A percentile compares a stretch with the other conserved stretches of the same genome.
These are phyloP conservation scores for Paratrypauchen microcephalus DNA, from an alignment of 2,797 vertebrate genomes.

Conservation along the genomic window DNA sequence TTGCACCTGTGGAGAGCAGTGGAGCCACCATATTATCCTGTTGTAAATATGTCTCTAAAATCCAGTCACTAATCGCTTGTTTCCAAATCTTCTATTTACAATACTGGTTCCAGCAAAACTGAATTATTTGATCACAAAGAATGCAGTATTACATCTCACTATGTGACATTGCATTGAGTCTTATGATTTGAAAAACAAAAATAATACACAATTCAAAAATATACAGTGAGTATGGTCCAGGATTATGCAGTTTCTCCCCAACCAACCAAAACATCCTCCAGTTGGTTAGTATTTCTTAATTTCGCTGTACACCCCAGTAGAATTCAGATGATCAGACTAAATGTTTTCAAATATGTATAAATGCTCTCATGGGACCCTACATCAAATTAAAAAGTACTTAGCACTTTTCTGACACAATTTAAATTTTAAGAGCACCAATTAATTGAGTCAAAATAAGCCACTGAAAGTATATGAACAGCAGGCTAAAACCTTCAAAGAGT, in stretches of 20 bases:
- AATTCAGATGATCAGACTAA: background rate
- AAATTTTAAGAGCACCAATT: background rate
- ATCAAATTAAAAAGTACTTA: background rate
- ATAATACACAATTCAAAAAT: too few relatives aligned
- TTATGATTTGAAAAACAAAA: too few relatives aligned
- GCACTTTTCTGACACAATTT: background rate
- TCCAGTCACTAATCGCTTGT: background rate
- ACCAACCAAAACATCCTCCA: background rate
- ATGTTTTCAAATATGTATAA: background rate
- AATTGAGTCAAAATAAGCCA: background rate
- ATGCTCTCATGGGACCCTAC: background rate
- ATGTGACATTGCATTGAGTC: too few relatives aligned
- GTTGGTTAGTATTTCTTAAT: background rate
- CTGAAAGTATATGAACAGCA: background rate
- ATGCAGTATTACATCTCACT: too few relatives aligned
- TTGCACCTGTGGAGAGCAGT: background rate
- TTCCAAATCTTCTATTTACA: background rate
- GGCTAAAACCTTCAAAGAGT: constrained; percentile 1
- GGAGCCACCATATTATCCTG: background rate
- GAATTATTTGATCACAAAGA: too few relatives aligned
- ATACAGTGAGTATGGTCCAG: too few relatives aligned
- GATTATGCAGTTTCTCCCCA: background rate
- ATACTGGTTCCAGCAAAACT: background rate
- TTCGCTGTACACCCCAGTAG: background rate
- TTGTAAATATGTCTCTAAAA: background rate